Percentiles rank a stretch among this genome's conserved stretches.
Evolutionary conservation across 2,113 vertebrate genomes (phyloP).

Genomic region (Podilymbus podiceps): DNA sequence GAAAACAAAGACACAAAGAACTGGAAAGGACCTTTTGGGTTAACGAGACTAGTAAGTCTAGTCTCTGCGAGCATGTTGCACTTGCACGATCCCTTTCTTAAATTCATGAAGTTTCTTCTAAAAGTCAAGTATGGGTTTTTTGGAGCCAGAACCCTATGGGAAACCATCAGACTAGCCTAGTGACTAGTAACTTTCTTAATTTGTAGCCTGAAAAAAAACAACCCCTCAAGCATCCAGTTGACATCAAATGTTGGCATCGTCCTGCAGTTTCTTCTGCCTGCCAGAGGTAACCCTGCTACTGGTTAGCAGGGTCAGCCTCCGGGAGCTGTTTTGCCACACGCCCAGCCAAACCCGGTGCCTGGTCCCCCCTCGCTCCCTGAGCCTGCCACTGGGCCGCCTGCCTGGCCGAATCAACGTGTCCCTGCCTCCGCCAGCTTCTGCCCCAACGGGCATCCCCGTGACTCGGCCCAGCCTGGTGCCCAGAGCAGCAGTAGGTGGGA

Average conservation of each 20-base stretch:
- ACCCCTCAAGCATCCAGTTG: neutral
- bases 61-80: neutral
- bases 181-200: neutral
- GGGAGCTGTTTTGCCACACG: neutral
- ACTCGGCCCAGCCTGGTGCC: neutral
- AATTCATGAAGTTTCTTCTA: neutral
- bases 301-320: too few relatives aligned
- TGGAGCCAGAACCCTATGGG: neutral
- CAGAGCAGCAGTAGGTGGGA: neutral
- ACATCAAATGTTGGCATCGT: neutral
- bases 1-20: neutral
- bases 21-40: neutral
- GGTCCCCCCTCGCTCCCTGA: neutral
- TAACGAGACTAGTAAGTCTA: neutral
- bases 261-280: neutral
- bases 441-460: neutral
- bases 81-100: neutral
- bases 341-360: accelerated
- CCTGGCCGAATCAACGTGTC: neutral
- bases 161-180: neutral
- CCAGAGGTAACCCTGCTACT: neutral
- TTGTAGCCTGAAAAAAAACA: neutral
- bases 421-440: neutral
- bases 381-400: accelerated
- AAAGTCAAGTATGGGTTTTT: neutral